Evolutionary conservation across 2,888 invertebrate species (phyloP).

Genomic region (Iphiclides podalirius): DNA sequence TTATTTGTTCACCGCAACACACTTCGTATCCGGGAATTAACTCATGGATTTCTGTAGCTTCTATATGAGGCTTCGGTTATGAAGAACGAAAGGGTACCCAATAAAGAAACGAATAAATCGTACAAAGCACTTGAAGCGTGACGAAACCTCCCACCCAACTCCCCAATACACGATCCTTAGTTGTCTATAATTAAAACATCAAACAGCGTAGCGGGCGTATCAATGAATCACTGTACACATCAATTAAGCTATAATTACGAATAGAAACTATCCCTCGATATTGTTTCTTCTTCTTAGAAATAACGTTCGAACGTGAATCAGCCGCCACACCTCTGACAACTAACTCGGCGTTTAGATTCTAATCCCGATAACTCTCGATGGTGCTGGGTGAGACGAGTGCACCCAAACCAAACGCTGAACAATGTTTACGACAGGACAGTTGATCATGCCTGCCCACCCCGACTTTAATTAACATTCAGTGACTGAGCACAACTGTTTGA

Average conservation of each 20-base stretch:
- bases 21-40: conserved; percentile 5
- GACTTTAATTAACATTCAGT: conserved; percentile 70
- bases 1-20: conserved; percentile 25
- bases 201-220: conserved; percentile 67
- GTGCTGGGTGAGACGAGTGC: conserved; percentile 56
- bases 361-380: conserved; percentile 63
- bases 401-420: conserved; percentile 44
- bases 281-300: conserved; percentile 56
- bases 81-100: too few species aligned
- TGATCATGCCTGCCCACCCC: conserved; percentile 35
- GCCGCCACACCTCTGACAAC: conserved; percentile 62
- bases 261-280: conserved; percentile 56
- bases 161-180: conserved; percentile 53
- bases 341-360: conserved; percentile 55
- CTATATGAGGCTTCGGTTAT: too few species aligned
- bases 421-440: conserved; percentile 40
- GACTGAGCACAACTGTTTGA: conserved; percentile 54
- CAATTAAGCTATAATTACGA: conserved; percentile 69
- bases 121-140: conserved; percentile 34
- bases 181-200: conserved; percentile 76
- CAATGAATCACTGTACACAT: conserved; percentile 63
- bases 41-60: neutral
- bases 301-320: conserved; percentile 58
- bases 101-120: conserved; percentile 18
- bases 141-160: conserved; percentile 60